A percentile compares a stretch with the other conserved stretches of the same genome.
Conservation (phyloP, 2,888 invertebrate species). For the Dynastes hyllus region DNA sequence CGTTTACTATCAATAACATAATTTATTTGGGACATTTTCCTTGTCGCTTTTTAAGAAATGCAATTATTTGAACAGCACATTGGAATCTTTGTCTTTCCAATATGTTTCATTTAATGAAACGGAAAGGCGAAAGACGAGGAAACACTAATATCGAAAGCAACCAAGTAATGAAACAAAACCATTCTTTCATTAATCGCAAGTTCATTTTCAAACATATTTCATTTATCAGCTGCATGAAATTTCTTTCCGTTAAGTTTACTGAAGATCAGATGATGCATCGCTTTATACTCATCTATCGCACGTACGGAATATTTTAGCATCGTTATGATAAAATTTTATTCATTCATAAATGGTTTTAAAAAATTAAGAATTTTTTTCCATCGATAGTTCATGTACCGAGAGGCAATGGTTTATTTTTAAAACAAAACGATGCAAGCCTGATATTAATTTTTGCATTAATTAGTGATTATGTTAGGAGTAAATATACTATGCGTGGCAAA, state of each 20-base stretch:
- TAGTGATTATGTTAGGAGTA: no score
- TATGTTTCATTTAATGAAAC: no score
- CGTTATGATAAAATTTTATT: slow-evolving; percentile 23
- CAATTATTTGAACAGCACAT: no score
- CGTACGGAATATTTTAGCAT: slow-evolving; percentile 22
- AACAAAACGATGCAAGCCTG: neutral
- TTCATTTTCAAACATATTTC: slow-evolving; percentile 4
- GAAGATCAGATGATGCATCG: slow-evolving; percentile 18
- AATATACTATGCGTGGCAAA: no score
- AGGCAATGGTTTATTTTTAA: neutral
- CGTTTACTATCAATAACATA: no score
- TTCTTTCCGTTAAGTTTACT: slow-evolving; percentile 14
- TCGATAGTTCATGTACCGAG: neutral
- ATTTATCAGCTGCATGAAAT: slow-evolving; percentile 11
- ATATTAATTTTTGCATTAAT: neutral
- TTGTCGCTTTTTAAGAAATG: no score
- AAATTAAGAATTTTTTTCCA: slow-evolving; percentile 27
- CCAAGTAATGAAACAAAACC: neutral
- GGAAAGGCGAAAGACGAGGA: no score
- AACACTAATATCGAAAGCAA: no score
- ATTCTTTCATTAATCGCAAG: slow-evolving; percentile 2
- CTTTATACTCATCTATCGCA: neutral
- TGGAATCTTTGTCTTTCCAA: no score
- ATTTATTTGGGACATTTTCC: no score
- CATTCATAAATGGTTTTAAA: slow-evolving; percentile 26